Percentiles rank a stretch among this genome's conserved stretches.
Conservation (phyloP, 1,140 invertebrate species). For the Laupala kohalensis region DNA sequence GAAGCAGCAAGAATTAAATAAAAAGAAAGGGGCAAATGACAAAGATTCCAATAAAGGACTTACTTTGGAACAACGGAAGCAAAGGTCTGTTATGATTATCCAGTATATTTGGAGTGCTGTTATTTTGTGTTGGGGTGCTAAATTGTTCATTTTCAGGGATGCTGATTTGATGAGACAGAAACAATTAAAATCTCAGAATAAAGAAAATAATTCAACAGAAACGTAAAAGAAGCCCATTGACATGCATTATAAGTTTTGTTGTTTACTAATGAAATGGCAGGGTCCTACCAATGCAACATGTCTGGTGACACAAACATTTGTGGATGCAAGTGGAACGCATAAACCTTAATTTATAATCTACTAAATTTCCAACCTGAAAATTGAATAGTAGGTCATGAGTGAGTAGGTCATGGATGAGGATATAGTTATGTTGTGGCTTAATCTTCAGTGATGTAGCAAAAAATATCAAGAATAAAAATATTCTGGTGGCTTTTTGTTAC, state of each 20-base stretch:
- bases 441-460: neutral
- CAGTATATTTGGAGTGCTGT: neutral
- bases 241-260: neutral
- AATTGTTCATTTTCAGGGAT: conserved; percentile 43
- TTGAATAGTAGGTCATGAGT: too few relatives aligned
- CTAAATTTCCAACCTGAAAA: too few relatives aligned
- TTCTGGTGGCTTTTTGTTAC: neutral
- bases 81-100: conserved; percentile 43
- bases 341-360: neutral
- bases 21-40: conserved; percentile 44
- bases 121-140: too few relatives aligned
- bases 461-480: neutral
- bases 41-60: conserved; percentile 53
- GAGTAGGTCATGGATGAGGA: too few relatives aligned
- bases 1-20: conserved; percentile 53
- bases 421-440: neutral
- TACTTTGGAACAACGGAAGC: conserved; percentile 62
- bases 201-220: neutral
- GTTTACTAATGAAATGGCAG: neutral
- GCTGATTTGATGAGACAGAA: conserved; percentile 70
- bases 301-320: neutral
- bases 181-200: conserved; percentile 39
- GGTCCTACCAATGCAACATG: neutral
- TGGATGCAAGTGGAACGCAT: neutral
- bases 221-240: neutral